Conservation (phyloP, 2,888 invertebrate species). For the Microchrysa polita region DNA sequence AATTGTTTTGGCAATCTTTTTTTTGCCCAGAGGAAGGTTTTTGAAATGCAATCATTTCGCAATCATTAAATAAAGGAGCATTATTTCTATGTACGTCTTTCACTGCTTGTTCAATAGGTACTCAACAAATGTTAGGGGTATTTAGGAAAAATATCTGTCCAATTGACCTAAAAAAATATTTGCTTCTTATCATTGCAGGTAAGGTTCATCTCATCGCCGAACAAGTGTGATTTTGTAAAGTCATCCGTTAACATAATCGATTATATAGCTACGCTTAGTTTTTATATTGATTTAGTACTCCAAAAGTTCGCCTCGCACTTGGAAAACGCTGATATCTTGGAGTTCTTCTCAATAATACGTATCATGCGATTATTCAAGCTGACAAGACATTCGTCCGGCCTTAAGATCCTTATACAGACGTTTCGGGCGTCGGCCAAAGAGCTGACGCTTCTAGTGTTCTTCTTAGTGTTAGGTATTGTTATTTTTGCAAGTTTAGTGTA, state of each 20-base stretch:
- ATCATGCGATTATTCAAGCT: constrained; percentile 98
- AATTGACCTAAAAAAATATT: too few species aligned
- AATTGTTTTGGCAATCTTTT: too few species aligned
- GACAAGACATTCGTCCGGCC: constrained; percentile 95
- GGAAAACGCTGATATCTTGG: constrained; percentile 94
- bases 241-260: constrained; percentile 99
- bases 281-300: constrained; percentile 93
- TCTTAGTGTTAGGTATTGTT: constrained; percentile 96
- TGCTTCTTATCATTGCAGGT: constrained; percentile 62
- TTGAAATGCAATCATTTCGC: too few species aligned
- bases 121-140: too few species aligned
- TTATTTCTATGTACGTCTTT: too few species aligned
- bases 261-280: constrained; percentile 97
- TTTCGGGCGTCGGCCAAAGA: constrained; percentile 98
- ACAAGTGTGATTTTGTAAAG: constrained; percentile 93
- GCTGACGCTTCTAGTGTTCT: constrained; percentile 94
- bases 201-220: constrained; percentile 92
- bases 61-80: too few species aligned
- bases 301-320: constrained; percentile 90
- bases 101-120: too few species aligned
- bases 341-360: constrained; percentile 97
- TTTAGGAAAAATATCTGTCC: too few species aligned
- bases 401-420: constrained; percentile 98
- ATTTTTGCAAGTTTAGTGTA: constrained; percentile 98
- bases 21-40: too few species aligned